phyloP scores from a whole-genome alignment of 2,797 vertebrate genomes.

The Fratercula arctica region DNA sequence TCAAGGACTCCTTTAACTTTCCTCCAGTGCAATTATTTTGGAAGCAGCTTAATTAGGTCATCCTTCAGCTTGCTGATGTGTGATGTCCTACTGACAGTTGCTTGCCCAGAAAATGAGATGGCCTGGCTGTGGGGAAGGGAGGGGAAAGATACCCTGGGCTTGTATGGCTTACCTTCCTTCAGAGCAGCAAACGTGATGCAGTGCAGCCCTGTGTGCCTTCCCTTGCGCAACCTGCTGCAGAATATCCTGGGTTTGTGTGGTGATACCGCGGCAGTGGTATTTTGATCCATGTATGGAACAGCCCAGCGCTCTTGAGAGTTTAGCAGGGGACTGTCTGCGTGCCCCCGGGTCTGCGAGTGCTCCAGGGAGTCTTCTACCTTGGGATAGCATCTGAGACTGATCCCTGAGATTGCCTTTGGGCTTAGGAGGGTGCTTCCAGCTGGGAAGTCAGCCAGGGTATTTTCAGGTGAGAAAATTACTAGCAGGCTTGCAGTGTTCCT shows the following conservation, averaged over 20 bases:
- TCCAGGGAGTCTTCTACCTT: background rate
- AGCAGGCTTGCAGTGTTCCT: constrained; percentile 19
- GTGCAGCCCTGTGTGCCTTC: background rate
- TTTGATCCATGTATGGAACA: background rate
- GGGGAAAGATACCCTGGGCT: background rate
- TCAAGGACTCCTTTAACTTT: background rate
- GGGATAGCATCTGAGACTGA: background rate
- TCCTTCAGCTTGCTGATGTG: background rate
- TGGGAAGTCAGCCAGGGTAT: constrained; percentile 33
- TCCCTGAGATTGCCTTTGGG: background rate
- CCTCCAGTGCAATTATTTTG: background rate
- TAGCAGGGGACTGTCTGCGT: background rate
- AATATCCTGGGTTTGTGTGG: background rate
- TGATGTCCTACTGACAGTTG: background rate
- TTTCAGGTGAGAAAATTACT: constrained; percentile 65
- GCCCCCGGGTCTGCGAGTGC: background rate
- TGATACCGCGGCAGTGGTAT: fast-evolving
- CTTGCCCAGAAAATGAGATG: background rate
- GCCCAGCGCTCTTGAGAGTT: background rate
- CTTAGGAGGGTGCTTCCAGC: constrained; percentile 3
- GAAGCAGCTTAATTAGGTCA: background rate
- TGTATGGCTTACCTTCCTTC: background rate
- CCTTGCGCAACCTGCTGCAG: background rate
- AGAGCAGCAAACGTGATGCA: background rate
- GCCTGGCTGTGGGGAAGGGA: background rate